These are phyloP conservation scores for Sceloporus undulatus DNA, from an alignment of 2,113 vertebrate genomes.

Conservation along the genomic window DNA sequence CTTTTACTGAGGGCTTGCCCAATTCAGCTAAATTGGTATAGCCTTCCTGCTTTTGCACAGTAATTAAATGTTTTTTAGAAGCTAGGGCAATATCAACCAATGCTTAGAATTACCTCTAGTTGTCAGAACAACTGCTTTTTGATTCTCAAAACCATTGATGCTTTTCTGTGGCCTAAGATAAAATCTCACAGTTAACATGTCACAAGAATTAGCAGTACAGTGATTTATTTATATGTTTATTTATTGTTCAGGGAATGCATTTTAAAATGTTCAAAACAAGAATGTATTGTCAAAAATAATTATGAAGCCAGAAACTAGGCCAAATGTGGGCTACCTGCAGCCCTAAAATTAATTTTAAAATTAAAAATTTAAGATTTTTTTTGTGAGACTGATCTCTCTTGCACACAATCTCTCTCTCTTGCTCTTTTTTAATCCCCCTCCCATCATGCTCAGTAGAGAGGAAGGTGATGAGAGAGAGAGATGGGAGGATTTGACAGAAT, in stretches of 20 bases:
- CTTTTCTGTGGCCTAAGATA: not conserved
- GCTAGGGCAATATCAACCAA: conserved; percentile 16
- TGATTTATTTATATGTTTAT: no score
- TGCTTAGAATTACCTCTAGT: conserved; percentile 29
- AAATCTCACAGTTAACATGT: not conserved
- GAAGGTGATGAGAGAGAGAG: not conserved
- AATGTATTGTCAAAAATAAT: not conserved
- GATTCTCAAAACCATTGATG: not conserved
- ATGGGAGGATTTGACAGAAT: not conserved
- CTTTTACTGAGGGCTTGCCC: conserved; percentile 24
- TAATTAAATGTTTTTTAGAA: conserved; percentile 39
- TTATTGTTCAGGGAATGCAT: not conserved
- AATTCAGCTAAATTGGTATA: not conserved
- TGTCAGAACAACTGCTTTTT: not conserved
- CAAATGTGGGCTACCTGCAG: not conserved
- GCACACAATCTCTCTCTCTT: no score
- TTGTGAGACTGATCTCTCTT: not conserved
- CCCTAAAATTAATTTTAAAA: not conserved
- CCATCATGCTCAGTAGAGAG: not conserved
- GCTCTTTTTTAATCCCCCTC: not conserved
- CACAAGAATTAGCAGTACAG: not conserved
- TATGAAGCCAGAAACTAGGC: not conserved
- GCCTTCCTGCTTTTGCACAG: conserved; percentile 23
- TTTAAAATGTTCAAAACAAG: not conserved
- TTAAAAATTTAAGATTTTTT: not conserved